Conservation (phyloP, 2,113 vertebrate species). For the Lynx canadensis region DNA sequence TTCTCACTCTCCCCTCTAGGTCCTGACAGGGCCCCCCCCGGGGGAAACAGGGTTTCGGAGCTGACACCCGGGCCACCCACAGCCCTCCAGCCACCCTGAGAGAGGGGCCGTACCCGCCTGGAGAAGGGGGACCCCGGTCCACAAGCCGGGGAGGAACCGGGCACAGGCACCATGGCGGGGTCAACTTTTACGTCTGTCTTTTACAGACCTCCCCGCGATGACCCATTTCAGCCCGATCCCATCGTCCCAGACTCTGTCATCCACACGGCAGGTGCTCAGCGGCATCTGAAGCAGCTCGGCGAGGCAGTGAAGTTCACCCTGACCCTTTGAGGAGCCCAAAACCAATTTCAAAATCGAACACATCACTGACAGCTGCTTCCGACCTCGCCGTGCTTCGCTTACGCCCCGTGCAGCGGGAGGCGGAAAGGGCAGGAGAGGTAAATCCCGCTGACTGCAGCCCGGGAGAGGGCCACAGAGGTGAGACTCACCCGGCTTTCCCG, state of each 20-base stretch:
- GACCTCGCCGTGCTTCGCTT: not conserved
- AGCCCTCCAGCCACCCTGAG: too few species aligned
- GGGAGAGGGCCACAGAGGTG: not conserved
- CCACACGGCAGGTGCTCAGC: fast-evolving
- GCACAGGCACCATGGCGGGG: fast-evolving
- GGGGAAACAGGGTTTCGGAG: not conserved
- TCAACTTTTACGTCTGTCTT: not conserved
- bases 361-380: not conserved
- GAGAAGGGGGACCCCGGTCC: not conserved
- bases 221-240: not conserved
- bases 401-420: fast-evolving
- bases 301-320: not conserved
- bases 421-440: not conserved
- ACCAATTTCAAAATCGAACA: not conserved
- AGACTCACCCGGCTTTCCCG: too few species aligned
- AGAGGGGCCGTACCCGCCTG: not conserved
- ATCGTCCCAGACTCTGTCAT: not conserved
- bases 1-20: not conserved
- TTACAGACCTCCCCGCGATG: not conserved
- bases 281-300: not conserved
- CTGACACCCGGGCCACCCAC: not conserved
- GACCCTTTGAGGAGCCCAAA: not conserved
- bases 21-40: not conserved
- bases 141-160: not conserved
- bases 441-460: not conserved